phyloP scores from a whole-genome alignment of 2,113 vertebrate species.

The Nibea coibor region DNA sequence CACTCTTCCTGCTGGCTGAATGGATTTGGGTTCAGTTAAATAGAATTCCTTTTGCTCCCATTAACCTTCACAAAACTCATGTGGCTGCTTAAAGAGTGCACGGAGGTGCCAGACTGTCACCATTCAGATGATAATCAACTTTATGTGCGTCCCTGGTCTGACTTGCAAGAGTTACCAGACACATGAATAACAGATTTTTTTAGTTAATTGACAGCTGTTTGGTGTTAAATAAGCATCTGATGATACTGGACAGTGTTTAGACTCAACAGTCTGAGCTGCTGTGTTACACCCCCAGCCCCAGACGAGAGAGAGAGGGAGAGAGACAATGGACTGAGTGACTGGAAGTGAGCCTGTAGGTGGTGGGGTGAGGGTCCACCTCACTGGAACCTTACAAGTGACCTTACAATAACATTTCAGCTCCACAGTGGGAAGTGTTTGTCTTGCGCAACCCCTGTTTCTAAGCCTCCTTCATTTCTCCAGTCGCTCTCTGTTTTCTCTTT shows the following conservation, averaged over 20 bases:
- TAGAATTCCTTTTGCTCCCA: slow-evolving; percentile 71
- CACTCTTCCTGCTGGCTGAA: slow-evolving; percentile 74
- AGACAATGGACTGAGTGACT: slow-evolving; percentile 29
- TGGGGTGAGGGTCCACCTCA: slow-evolving; percentile 44
- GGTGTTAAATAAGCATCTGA: slow-evolving; percentile 48
- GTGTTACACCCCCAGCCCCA: slow-evolving; percentile 49
- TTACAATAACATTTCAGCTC: slow-evolving; percentile 76
- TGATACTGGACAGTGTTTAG: slow-evolving; percentile 41
- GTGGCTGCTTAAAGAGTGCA: slow-evolving; percentile 51
- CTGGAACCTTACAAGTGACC: slow-evolving; percentile 76
- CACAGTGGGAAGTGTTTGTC: slow-evolving; percentile 78
- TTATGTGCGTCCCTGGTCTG: slow-evolving; percentile 23
- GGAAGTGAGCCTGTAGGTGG: slow-evolving; percentile 49
- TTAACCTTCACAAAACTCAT: slow-evolving; percentile 69
- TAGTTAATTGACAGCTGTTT: slow-evolving; percentile 49
- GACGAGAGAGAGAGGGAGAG: neutral
- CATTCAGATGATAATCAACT: slow-evolving; percentile 73
- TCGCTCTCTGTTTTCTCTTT: slow-evolving; percentile 53
- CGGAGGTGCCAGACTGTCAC: slow-evolving; percentile 52
- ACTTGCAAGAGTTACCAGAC: slow-evolving; percentile 31
- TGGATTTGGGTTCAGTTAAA: slow-evolving; percentile 72
- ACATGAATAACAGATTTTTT: slow-evolving; percentile 34
- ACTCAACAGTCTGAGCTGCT: slow-evolving; percentile 36
- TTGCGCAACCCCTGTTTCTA: slow-evolving; percentile 65
- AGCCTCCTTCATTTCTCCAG: slow-evolving; percentile 49